These are phyloP conservation scores for Ashinkailepas kermadecensis DNA, from an alignment of 2,888 invertebrate species.

Conservation along the genomic window DNA sequence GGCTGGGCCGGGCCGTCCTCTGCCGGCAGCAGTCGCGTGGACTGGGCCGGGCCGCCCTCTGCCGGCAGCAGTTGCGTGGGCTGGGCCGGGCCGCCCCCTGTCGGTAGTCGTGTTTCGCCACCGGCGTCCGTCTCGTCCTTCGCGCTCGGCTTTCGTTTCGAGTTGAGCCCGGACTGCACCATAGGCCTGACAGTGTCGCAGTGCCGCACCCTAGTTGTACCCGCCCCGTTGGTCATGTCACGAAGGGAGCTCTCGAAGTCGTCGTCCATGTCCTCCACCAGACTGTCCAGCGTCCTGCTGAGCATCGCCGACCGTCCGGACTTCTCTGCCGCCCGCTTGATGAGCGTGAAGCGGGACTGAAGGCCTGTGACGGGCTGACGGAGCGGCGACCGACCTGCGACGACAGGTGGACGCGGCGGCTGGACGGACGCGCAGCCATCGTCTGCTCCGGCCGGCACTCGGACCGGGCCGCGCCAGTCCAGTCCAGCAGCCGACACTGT, in stretches of 20 bases:
- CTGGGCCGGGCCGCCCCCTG: no score
- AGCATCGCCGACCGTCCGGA: background rate
- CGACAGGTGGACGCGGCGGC: background rate
- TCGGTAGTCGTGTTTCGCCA: background rate
- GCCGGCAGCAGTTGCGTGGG: no score
- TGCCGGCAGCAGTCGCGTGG: background rate
- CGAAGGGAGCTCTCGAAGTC: constrained; percentile 10
- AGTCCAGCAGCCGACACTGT: background rate
- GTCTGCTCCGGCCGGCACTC: background rate
- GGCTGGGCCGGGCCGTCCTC: no score
- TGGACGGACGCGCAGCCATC: background rate
- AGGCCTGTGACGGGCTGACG: background rate
- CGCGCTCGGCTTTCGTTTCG: background rate
- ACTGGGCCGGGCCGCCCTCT: background rate
- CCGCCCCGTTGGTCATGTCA: background rate
- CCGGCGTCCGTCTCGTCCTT: background rate
- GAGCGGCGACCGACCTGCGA: background rate
- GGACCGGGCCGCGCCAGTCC: background rate
- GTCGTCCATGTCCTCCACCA: background rate
- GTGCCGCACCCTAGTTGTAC: no score
- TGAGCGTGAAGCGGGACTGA: background rate
- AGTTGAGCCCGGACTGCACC: no score
- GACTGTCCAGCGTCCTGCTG: background rate
- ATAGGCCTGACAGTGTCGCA: no score
- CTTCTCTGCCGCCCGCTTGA: background rate